Conservation (phyloP, 2,113 vertebrate species). For the Pteronura brasiliensis region DNA sequence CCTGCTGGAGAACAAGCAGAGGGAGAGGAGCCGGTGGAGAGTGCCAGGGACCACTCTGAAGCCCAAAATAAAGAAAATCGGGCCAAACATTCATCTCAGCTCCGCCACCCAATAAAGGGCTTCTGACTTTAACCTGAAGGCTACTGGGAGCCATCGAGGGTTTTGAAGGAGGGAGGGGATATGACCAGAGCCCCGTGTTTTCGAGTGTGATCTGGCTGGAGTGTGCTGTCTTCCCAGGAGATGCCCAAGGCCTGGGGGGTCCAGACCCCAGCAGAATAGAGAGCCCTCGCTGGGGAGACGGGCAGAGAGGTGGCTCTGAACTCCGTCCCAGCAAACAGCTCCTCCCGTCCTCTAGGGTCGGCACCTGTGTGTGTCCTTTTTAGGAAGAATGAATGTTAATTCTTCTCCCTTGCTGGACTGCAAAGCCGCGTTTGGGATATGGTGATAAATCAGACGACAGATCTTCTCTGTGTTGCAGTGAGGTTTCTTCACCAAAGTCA, state of each 20-base stretch:
- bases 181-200: background rate
- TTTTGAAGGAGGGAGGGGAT: background rate
- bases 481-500: constrained; percentile 94
- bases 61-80: background rate
- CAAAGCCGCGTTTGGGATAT: constrained; percentile 91
- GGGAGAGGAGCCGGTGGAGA: background rate
- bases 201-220: background rate
- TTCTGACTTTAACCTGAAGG: background rate
- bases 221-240: background rate
- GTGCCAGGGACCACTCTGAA: background rate
- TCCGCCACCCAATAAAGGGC: background rate
- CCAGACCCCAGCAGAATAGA: background rate
- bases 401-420: constrained; percentile 94
- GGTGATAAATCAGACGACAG: constrained; percentile 90
- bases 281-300: background rate
- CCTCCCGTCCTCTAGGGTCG: background rate
- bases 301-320: background rate
- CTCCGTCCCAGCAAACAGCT: fast-evolving
- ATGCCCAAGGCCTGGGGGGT: background rate
- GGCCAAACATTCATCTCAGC: background rate
- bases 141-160: background rate
- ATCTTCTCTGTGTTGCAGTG: constrained; percentile 90
- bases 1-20: background rate
- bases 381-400: constrained; percentile 94
- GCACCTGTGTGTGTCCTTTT: constrained; percentile 87